phyloP scores from a whole-genome alignment of 2,113 vertebrate species.

The Actinemys pallida region DNA sequence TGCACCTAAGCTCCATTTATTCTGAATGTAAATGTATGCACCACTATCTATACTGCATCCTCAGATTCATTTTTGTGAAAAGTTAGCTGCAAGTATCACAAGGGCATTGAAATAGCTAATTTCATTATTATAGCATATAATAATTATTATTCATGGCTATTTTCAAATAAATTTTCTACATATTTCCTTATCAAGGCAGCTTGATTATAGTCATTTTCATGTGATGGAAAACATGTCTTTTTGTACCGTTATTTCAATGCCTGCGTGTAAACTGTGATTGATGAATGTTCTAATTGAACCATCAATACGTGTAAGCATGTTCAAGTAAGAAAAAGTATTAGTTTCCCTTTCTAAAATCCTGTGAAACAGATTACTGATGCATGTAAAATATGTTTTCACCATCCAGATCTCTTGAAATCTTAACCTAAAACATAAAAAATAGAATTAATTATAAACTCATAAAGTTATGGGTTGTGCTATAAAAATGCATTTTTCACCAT shows the following conservation, averaged over 20 bases:
- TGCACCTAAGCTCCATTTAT: not conserved
- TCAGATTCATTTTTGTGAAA: not conserved
- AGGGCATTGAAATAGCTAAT: rapidly evolving
- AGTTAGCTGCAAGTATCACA: not conserved
- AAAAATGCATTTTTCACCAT: not conserved
- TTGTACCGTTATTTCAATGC: not conserved
- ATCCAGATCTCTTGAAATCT: not conserved
- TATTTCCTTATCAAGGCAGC: not conserved
- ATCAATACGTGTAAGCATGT: not conserved
- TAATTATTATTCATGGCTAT: not conserved
- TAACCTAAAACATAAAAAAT: not conserved
- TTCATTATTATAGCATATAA: not conserved
- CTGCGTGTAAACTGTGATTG: rapidly evolving
- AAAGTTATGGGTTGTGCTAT: not conserved
- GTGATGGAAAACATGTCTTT: not conserved
- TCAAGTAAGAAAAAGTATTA: not conserved
- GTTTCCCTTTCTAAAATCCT: not conserved
- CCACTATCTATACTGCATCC: not conserved
- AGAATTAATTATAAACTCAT: not conserved
- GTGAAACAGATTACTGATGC: not conserved
- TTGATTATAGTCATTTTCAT: not conserved
- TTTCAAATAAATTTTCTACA: not conserved
- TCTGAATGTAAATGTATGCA: not conserved
- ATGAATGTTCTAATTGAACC: not conserved
- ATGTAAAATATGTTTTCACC: not conserved